Conservation (phyloP, 2,113 vertebrate species). For the Mus spicilegus region DNA sequence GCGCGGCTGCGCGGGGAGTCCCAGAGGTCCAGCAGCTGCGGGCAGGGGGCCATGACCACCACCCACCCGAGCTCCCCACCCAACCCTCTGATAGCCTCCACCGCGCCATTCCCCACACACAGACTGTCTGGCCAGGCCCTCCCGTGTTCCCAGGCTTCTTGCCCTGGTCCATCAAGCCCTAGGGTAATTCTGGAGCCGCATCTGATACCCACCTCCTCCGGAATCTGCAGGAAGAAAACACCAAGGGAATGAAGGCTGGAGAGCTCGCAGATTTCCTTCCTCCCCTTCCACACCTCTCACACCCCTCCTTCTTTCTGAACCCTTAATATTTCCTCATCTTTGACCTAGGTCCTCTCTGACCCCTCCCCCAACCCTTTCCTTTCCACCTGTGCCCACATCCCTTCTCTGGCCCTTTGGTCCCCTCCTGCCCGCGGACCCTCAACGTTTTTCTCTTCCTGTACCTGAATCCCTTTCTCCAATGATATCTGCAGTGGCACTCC, state of each 20-base stretch:
- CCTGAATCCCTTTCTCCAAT: not conserved
- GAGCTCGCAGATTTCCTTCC: not conserved
- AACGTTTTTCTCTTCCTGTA: not conserved
- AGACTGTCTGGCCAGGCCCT: not conserved
- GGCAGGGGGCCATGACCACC: not conserved
- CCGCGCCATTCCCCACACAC: not conserved
- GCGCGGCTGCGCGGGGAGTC: conserved; percentile 69
- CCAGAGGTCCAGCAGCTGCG: conserved; percentile 76
- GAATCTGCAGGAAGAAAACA: conserved; percentile 72
- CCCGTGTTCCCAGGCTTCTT: not conserved
- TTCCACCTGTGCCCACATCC: not conserved
- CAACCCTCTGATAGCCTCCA: not conserved
- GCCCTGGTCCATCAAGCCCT: not conserved
- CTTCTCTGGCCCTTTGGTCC: too few relatives aligned
- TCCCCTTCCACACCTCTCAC: not conserved
- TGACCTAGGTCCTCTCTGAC: too few relatives aligned
- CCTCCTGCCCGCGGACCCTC: not conserved
- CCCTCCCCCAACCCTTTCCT: not conserved
- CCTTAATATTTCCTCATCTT: not conserved
- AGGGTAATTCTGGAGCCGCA: not conserved
- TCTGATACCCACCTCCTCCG: conserved; percentile 78
- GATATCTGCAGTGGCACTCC: not conserved
- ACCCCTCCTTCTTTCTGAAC: not conserved
- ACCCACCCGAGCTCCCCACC: not conserved
- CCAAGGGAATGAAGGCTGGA: too few relatives aligned